Evolutionary conservation across 2,113 vertebrate species (phyloP), one percentile per base, ranked within the genome.

Genomic region (Catharus bicknelli): DNA sequence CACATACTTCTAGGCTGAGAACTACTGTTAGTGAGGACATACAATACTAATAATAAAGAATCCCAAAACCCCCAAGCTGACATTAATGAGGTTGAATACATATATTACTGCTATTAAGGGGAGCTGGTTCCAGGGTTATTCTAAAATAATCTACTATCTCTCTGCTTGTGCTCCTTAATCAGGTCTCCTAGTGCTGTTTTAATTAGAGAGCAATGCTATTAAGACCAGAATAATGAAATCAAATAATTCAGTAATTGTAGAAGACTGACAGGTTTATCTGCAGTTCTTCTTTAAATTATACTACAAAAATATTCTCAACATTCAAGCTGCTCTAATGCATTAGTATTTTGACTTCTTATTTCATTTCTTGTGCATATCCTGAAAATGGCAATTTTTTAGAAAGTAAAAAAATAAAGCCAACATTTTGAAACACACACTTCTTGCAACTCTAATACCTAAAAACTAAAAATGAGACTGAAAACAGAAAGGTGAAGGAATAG

Each of bases 171-270:
- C 54, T 84, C 50, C 61, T 89, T 73, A 82, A 91, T 64, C 78
- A 87, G 66, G 36, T 75, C 62, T 79, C 57, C 36, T 87, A 89
- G 76, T 42, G 50, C 14, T 73, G 21, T 66, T 88, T 80, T 88
- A 92, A 88, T 85, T 77, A 91, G 88, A 88, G 5, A 91, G 30
- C 38, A 85, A 62, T 62, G 74, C 30, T 57, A 82, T 85, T 86
- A 89, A 90, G 45, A 30, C 32, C 27, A 69, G 42, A 90, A 79
- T 54, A 94, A 91, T 64, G 70, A 94, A 94, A 94, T 8, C 13
- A 86, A 92, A 47, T 88, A 87, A 76, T 73, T 90, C 54, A 90
- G 50, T 69, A 80, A 59, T 17, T 85, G 50, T 54, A 62, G 30
- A 57, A 78, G 48, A 82, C 32, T 76, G 78, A 61, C 62, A 73